A percentile compares a stretch with the other conserved stretches of the same genome.
phyloP scores from a whole-genome alignment of 1,140 invertebrate genomes.

The Holotrichia oblita region DNA sequence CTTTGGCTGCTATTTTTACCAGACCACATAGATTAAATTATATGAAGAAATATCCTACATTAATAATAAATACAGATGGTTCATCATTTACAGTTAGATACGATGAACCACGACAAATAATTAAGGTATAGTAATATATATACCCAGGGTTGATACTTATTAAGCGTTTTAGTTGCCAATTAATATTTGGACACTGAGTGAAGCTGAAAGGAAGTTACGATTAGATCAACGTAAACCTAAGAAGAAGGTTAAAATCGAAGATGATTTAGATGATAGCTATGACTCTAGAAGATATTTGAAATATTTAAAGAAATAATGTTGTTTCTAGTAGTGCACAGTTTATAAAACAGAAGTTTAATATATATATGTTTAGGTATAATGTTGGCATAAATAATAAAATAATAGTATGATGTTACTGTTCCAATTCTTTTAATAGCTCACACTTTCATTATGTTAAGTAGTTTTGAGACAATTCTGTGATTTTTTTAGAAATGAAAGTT shows the following conservation, averaged over 20 bases:
- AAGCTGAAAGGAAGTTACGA: constrained; percentile 72
- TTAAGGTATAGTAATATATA: constrained; percentile 69
- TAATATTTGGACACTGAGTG: constrained; percentile 74
- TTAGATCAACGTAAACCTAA: constrained; percentile 78
- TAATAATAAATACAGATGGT: constrained; percentile 83
- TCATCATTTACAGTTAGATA: constrained; percentile 84
- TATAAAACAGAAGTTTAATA: too few relatives aligned
- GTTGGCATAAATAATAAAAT: too few relatives aligned
- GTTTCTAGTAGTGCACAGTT: too few relatives aligned
- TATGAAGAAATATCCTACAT: constrained; percentile 62
- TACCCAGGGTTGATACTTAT: constrained; percentile 47
- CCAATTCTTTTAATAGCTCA: not conserved
- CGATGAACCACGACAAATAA: constrained; percentile 83
- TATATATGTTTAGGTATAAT: too few relatives aligned
- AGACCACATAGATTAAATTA: constrained; percentile 57
- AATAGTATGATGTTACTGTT: not conserved
- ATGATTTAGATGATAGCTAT: constrained; percentile 81
- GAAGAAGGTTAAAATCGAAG: constrained; percentile 75
- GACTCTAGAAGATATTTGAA: too few relatives aligned
- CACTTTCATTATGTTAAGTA: constrained; percentile 35
- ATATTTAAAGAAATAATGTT: too few relatives aligned
- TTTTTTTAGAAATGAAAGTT: constrained; percentile 35
- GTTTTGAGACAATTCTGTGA: constrained; percentile 33
- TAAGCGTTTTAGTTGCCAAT: constrained; percentile 75
- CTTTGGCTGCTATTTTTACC: constrained; percentile 57